Percentiles rank a stretch among this genome's conserved stretches.
phyloP scores from a whole-genome alignment of 1,140 invertebrate genomes.

The Zaprionus gabonicus region DNA sequence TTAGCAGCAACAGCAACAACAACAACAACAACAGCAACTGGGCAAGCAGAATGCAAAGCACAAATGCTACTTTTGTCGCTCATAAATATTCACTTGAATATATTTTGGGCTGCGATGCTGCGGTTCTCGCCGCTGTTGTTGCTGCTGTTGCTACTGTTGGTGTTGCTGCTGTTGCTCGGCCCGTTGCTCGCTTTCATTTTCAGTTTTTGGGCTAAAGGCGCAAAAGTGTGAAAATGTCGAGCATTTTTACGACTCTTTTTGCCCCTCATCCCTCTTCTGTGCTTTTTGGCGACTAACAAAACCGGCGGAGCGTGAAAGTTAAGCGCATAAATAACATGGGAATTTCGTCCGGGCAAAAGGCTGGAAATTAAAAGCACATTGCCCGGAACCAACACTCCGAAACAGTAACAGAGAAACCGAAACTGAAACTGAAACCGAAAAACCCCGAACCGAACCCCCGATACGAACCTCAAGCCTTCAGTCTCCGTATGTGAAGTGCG shows the following conservation, averaged over 20 bases:
- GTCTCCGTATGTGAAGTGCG: constrained; percentile 57
- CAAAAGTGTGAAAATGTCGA: constrained; percentile 75
- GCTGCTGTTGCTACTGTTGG: constrained; percentile 16
- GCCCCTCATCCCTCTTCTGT: constrained; percentile 13
- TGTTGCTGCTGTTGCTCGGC: constrained; percentile 22
- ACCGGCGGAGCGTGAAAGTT: constrained; percentile 72
- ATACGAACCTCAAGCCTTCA: constrained; percentile 7
- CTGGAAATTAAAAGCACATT: constrained; percentile 73
- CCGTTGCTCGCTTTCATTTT: constrained; percentile 71
- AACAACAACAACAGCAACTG: constrained; percentile 13
- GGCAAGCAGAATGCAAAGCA: constrained; percentile 68
- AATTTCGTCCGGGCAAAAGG: constrained; percentile 26
- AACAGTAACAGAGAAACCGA: constrained; percentile 33
- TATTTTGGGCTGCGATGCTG: constrained; percentile 40
- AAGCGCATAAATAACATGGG: constrained; percentile 76
- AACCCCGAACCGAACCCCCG: background rate
- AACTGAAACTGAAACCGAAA: constrained; percentile 25
- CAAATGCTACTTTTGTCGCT: constrained; percentile 79
- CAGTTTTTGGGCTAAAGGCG: constrained; percentile 64
- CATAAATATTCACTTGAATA: constrained; percentile 81
- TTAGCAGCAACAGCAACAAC: constrained; percentile 21
- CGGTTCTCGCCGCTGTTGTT: constrained; percentile 14
- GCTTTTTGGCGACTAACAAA: constrained; percentile 51
- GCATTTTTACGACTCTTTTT: constrained; percentile 79
- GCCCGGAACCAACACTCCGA: constrained; percentile 32